Conservation (phyloP, 1,140 invertebrate genomes). For the Cydia amplana region DNA sequence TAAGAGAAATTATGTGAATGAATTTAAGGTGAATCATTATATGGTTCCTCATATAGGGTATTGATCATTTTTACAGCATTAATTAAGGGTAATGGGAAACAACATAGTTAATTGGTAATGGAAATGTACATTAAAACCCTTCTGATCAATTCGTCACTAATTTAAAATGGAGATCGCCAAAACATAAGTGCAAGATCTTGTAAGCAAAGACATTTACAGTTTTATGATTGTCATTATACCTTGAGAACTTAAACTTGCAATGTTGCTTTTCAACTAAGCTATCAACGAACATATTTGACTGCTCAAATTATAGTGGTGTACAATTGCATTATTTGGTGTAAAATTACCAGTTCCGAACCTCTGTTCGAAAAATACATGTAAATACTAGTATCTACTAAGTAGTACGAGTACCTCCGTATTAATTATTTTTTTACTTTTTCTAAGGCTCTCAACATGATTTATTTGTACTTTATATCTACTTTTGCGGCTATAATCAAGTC, state of each 20-base stretch:
- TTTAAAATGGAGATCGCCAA: background rate
- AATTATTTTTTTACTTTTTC: no score
- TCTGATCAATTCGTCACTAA: conserved; percentile 10
- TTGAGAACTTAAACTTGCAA: background rate
- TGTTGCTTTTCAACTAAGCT: no score
- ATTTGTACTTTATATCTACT: no score
- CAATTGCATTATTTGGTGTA: background rate
- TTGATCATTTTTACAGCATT: background rate
- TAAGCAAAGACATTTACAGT: background rate
- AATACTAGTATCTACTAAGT: no score
- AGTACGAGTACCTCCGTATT: no score
- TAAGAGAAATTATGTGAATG: background rate
- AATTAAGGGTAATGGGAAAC: background rate
- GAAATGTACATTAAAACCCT: background rate
- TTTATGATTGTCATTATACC: conserved; percentile 4
- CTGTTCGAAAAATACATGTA: no score
- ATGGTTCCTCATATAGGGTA: background rate
- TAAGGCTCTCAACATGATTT: no score
- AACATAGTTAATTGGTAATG: background rate
- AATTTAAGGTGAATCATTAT: background rate
- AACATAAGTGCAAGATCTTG: conserved; percentile 22
- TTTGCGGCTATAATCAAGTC: no score
- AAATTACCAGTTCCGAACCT: background rate
- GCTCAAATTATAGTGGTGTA: background rate
- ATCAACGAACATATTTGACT: background rate